Base-by-base conservation (phyloP, 2,888 invertebrate genomes). In the Drosophila bunnanda region DNA sequence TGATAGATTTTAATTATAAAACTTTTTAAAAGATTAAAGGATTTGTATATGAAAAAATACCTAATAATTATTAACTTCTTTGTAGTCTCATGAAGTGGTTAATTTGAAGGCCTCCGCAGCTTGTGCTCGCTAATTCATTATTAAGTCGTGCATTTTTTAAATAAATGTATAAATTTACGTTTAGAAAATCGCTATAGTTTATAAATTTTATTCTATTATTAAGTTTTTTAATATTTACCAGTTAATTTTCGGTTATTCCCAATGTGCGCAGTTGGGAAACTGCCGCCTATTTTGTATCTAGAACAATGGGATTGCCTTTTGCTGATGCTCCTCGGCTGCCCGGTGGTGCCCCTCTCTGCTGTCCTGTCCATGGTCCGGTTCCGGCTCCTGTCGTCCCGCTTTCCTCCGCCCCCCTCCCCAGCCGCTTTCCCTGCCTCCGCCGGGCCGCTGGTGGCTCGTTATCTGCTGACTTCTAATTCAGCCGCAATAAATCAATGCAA, bases 391-490 rank as follows among this genome's bases (percentile, higher is more conserved):
- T 15, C 1, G 20, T 50, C 50, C 50, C 32, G 50, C 50, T 56
- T 34, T 20, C 56, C n/a, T n/a, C n/a, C n/a, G n/a, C n/a, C n/a
- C n/a, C n/a, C n/a, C n/a, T n/a, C 32, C 20, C 13, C 13, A 25
- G 25, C 50, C 32, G 50, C 50, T 32, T 32, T 32, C 41, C 22
- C 53, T 22, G 32, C 41, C 57, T 48, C 58, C 25, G 30, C 43
- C 12, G 52, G 39, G 79, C 67, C 61, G 55, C 54, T 71, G 66
- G 71, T 77, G 78, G 75, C 86, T 89, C 88, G 86, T 86, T 86
- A 86, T 86, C 86, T 89, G 84, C 80, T 80, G 89, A 85, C 86
- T 89, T 85, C 88, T 86, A 86, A 86, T 89, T 86, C 86, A 89
- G 82, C 72, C 80, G 75, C 80, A 81, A 89, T 86, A 86, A 86